Base-by-base conservation (phyloP, 2,888 invertebrate genomes). In the Agrochola circellaris region DNA sequence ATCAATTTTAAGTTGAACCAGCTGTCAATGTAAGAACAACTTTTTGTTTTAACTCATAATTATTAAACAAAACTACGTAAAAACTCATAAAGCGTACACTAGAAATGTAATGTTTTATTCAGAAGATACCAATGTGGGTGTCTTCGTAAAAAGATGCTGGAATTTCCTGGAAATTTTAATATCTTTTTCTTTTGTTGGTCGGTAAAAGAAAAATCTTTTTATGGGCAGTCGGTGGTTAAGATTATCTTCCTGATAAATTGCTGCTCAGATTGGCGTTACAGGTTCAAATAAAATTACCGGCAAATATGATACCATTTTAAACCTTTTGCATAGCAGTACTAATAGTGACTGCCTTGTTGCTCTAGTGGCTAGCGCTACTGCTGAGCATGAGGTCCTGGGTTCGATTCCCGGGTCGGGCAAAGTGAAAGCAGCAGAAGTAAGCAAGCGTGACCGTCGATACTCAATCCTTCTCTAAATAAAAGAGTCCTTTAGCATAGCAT, bases 61-160 rank as follows among this genome's bases (percentile, higher is more conserved):
- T 72, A 85, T 66, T 72, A 17, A 85, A 85, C 65, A 72, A 66
- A 83, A 65, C 38, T 26, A 5, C 20, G 54, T 26, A 86, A 84
- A 76, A 81, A 79, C 62, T 11, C 15, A 54, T 58, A 71, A 74
- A 71, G 68, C 62, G 70, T 74, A 72, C 48, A 77, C 67, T 86
- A 79, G 72, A 82, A 82, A 84, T 64, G 56, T 17, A 13, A 86
- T 86, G 87, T 86, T 74, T 86, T 64, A 86, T 86, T 79, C 79
- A 86, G 75, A 67, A 73, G 79, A 60, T 81, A 79, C 68, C 54
- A 67, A 64, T 56, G 73, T 82, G 45, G 26, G 34, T 65, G 45
- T 75, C 62, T 79, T 75, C 0, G 83, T 70, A 86, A 85, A 85
- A 81, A 86, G 85, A 85, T 81, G 76, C 77, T 83, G 73, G 75